A percentile compares a stretch with the other conserved stretches of the same genome.
Evolutionary conservation across 2,888 invertebrate genomes (phyloP).

Genomic region (Temnothorax ravouxi): DNA sequence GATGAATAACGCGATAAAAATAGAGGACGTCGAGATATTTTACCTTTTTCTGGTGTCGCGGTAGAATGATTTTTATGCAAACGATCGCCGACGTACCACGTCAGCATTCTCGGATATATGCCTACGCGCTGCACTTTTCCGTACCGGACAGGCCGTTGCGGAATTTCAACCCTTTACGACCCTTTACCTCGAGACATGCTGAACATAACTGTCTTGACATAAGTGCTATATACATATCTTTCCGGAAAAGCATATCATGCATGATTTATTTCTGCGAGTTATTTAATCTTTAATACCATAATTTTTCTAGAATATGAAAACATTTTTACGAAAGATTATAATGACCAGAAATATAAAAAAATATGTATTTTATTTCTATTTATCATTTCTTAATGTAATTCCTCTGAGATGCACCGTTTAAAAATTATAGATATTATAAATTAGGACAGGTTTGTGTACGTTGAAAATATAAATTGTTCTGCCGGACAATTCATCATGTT

Average conservation of each 20-base stretch:
- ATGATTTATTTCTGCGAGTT: slow-evolving; percentile 16
- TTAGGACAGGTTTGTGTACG: not conserved
- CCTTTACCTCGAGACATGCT: slow-evolving; percentile 27
- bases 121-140: slow-evolving; percentile 69
- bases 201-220: slow-evolving; percentile 29
- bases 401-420: not conserved
- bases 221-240: not conserved
- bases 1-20: slow-evolving; percentile 72
- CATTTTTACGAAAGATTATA: not conserved
- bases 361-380: not conserved
- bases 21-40: slow-evolving; percentile 56
- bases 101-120: slow-evolving; percentile 66
- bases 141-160: slow-evolving; percentile 18
- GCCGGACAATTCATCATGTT: not conserved
- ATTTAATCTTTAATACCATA: not conserved
- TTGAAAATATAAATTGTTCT: not conserved
- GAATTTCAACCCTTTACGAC: slow-evolving; percentile 39
- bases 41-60: slow-evolving; percentile 57
- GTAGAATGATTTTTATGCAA: slow-evolving; percentile 71
- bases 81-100: slow-evolving; percentile 67
- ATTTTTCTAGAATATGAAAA: slow-evolving; percentile 1
- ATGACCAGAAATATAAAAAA: not conserved
- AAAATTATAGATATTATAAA: not conserved
- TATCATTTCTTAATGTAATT: not conserved
- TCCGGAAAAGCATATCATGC: slow-evolving; percentile 21